These are phyloP conservation scores for Athrips mouffetella DNA, from an alignment of 2,888 invertebrate species.

Conservation along the genomic window DNA sequence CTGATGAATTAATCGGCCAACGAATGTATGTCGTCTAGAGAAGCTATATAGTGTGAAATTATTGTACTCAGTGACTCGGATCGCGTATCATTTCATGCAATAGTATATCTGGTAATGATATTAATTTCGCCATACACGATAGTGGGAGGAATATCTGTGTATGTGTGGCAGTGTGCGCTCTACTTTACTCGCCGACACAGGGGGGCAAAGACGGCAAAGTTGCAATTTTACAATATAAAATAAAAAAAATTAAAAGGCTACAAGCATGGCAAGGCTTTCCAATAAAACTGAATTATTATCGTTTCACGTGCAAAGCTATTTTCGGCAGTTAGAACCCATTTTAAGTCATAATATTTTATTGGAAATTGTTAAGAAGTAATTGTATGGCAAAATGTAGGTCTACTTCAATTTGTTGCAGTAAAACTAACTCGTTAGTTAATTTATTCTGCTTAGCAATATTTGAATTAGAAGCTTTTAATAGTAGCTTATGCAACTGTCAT, in stretches of 20 bases:
- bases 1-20: constrained; percentile 6
- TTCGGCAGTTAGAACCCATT: constrained; percentile 11
- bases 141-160: neutral
- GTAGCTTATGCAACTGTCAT: too few relatives aligned
- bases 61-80: constrained; percentile 17
- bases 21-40: neutral
- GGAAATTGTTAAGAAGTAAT: constrained; percentile 23
- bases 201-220: too few relatives aligned
- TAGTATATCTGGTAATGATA: constrained; percentile 11
- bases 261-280: too few relatives aligned
- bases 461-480: too few relatives aligned
- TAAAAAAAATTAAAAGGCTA: neutral
- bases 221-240: constrained; percentile 4
- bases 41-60: constrained; percentile 1
- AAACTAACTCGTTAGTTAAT: constrained; percentile 21
- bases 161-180: neutral
- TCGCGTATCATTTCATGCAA: constrained; percentile 17
- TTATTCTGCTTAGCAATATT: too few relatives aligned
- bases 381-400: constrained; percentile 17
- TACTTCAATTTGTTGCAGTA: constrained; percentile 18
- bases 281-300: constrained; percentile 14
- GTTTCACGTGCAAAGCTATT: constrained; percentile 13
- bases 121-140: constrained; percentile 9
- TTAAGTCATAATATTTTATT: constrained; percentile 20
- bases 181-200: too few relatives aligned